phyloP scores from a whole-genome alignment of 1,140 invertebrate genomes.

The Oncopodura yosiiana region DNA sequence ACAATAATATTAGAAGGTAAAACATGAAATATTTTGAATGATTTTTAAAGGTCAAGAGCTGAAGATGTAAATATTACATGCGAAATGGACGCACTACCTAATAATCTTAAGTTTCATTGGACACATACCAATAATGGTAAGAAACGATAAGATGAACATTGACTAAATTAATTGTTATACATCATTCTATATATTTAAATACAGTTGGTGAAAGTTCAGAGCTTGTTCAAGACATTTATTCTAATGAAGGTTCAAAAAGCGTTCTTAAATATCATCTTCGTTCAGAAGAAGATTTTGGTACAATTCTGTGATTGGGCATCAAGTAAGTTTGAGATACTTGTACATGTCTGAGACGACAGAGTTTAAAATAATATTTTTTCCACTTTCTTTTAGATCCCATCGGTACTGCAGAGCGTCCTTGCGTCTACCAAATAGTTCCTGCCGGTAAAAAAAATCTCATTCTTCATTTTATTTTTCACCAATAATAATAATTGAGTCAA shows the following conservation, averaged over 20 bases:
- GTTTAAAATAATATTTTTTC: background rate
- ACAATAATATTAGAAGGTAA: too few species aligned
- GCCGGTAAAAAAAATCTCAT: too few species aligned
- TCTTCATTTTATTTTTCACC: conserved; percentile 21
- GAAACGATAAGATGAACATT: too few species aligned
- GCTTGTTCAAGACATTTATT: conserved; percentile 32
- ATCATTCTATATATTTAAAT: too few species aligned
- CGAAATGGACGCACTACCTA: conserved; percentile 41
- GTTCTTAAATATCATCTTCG: conserved; percentile 37
- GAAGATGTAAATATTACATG: conserved; percentile 41
- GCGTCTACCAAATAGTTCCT: conserved; percentile 34
- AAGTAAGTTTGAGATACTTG: background rate
- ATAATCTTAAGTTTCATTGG: conserved; percentile 40
- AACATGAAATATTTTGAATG: conserved; percentile 40
- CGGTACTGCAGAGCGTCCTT: conserved; percentile 30
- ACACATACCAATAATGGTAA: too few species aligned
- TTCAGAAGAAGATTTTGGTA: conserved; percentile 39
- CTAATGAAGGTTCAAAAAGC: conserved; percentile 35
- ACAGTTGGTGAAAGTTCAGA: conserved; percentile 34
- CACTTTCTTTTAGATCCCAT: conserved; percentile 8
- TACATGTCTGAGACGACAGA: background rate
- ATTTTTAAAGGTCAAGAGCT: too few species aligned
- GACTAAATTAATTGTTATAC: too few species aligned
- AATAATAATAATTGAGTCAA: background rate
- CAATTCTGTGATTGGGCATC: conserved; percentile 40